These are phyloP conservation scores for Lochmaea crataegi DNA, from an alignment of 2,888 invertebrate species.

Conservation along the genomic window DNA sequence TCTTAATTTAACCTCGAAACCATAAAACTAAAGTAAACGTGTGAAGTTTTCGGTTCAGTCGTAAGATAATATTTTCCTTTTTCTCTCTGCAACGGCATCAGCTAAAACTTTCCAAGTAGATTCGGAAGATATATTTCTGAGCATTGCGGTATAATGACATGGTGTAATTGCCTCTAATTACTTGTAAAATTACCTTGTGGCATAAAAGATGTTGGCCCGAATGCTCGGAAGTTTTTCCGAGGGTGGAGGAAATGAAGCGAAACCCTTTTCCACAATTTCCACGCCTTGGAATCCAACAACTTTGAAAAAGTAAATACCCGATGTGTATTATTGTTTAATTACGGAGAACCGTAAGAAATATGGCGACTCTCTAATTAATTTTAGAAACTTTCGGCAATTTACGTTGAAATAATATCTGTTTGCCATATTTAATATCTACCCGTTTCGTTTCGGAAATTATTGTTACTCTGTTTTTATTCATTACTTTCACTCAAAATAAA, in stretches of 20 bases:
- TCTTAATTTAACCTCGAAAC: slow-evolving; percentile 15
- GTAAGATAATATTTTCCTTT: slow-evolving; percentile 60
- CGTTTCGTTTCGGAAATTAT: slow-evolving; percentile 49
- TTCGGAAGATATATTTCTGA: slow-evolving; percentile 62
- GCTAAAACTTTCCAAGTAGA: slow-evolving; percentile 56
- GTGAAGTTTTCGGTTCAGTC: slow-evolving; percentile 40
- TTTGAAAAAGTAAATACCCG: slow-evolving; percentile 56
- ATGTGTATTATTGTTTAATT: slow-evolving; percentile 65
- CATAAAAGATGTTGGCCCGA: slow-evolving; percentile 64
- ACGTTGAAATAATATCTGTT: slow-evolving; percentile 56
- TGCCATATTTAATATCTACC: slow-evolving; percentile 53
- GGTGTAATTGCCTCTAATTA: slow-evolving; percentile 68
- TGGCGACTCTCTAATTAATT: slow-evolving; percentile 62
- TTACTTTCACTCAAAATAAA: slow-evolving; percentile 26
- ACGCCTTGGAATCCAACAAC: slow-evolving; percentile 41
- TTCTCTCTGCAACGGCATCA: slow-evolving; percentile 49
- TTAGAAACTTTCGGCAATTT: slow-evolving; percentile 55
- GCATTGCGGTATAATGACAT: slow-evolving; percentile 65
- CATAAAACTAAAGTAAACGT: slow-evolving; percentile 37
- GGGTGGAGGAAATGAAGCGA: slow-evolving; percentile 62
- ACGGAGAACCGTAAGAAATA: slow-evolving; percentile 61
- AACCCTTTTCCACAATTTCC: slow-evolving; percentile 50
- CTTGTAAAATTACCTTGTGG: slow-evolving; percentile 68
- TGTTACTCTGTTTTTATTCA: slow-evolving; percentile 47
- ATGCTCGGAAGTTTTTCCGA: slow-evolving; percentile 61